These are phyloP conservation scores for Muschampia plurimacula DNA, from an alignment of 2,888 invertebrate species.

Conservation along the genomic window DNA sequence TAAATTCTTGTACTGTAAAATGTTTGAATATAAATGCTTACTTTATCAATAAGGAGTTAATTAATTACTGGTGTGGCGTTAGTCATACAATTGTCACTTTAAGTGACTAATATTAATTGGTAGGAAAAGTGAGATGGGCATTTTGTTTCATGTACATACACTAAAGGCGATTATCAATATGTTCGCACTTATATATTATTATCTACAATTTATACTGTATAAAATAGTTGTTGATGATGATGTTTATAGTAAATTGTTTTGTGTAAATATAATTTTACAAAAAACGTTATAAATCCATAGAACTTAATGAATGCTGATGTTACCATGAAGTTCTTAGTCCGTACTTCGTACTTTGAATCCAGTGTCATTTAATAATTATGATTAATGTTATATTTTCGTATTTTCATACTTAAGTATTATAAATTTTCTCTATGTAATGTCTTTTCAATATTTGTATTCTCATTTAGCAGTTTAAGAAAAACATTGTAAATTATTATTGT, in stretches of 20 bases:
- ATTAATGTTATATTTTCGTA: constrained; percentile 41
- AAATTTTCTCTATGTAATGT: constrained; percentile 17
- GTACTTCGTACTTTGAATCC: constrained; percentile 23
- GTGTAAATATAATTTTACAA: constrained; percentile 77
- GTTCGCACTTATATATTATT: constrained; percentile 51
- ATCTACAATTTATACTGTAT: constrained; percentile 56
- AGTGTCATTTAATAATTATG: constrained; percentile 55
- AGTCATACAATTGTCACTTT: constrained; percentile 26
- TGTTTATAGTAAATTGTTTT: constrained; percentile 52
- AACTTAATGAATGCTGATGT: constrained; percentile 58
- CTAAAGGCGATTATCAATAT: constrained; percentile 53
- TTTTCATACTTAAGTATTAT: constrained; percentile 30
- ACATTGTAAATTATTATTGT: constrained; percentile 20
- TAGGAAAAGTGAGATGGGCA: constrained; percentile 60
- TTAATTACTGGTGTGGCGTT: constrained; percentile 21
- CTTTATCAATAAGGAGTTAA: constrained; percentile 1
- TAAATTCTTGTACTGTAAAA: constrained; percentile 22
- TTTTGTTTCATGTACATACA: constrained; percentile 65
- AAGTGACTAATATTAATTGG: constrained; percentile 47
- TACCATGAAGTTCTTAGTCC: constrained; percentile 52
- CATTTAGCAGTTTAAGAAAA: constrained; percentile 10
- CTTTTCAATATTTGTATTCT: constrained; percentile 14
- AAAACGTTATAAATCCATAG: constrained; percentile 57
- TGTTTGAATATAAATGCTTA: constrained; percentile 19
- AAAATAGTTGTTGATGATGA: constrained; percentile 54